Base-by-base conservation (phyloP, 1,140 invertebrate species). In the Drusus annulatus region DNA sequence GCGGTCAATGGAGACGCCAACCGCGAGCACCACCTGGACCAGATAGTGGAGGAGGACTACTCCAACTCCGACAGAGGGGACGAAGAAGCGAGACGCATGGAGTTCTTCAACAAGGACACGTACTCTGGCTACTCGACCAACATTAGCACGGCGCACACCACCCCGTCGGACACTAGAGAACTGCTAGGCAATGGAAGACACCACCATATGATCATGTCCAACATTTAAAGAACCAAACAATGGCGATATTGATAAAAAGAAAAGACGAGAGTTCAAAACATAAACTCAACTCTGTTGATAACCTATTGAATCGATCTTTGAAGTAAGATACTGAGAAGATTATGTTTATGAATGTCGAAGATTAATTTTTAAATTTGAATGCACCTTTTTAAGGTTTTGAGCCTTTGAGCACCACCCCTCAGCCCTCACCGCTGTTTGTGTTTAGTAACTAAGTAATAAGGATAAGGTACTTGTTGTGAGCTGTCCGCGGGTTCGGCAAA, bases 101-200 rank as follows among this genome's bases (percentile, higher is more conserved):
- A 87, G 58, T 86, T 85, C 69, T 90, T 88, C 78, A 89, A 89
- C 84, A 86, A 86, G 74, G 89, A 90, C 73, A 88, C 88, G 17
- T 89, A 87, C 77, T 88, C 88, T 3, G 86, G 86, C 87, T 10
- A 92, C 92, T 0, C 93, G 92, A 15, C 92, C 91, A 31, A 91
- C 91, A 78, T 78, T 54, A 93, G 92, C 83, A 86, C 94, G 5
- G 94, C 93, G 80, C 60, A 6, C 10, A 52, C 36, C 31, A 65
- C 28, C 93, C 93, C 0, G 91, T 92, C 1, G 6, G 93, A 94
- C 85, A 93, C 93, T 0, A 88, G 92, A 56, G 93, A 94, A 84
- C 86, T 94, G 17, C 85, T 94, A 1, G 85, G 88, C 4, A 91
- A 91, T 84, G 91, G 89, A n/a, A 87, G 90, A 69, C 90, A 91